These are phyloP conservation scores for Tursiops truncatus DNA, from an alignment of 2,113 vertebrate species.

Conservation along the genomic window DNA sequence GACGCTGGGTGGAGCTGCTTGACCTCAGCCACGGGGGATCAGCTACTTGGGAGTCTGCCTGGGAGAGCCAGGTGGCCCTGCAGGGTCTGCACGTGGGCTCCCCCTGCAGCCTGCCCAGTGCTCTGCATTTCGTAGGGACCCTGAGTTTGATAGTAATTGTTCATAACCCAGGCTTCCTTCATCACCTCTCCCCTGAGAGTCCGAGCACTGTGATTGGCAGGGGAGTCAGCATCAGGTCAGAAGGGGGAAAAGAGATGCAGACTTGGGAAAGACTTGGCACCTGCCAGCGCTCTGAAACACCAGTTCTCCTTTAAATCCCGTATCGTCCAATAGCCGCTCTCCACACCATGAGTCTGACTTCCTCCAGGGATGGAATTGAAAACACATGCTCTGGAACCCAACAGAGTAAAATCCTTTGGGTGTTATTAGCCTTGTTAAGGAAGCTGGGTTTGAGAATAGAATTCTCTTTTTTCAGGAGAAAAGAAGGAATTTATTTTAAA, in stretches of 20 bases:
- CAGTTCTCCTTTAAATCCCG: neutral
- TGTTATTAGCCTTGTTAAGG: neutral
- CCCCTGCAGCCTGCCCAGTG: slow-evolving; percentile 24
- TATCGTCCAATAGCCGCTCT: neutral
- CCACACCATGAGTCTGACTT: neutral
- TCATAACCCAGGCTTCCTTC: neutral
- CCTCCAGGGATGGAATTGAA: neutral
- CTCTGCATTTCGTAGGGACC: neutral
- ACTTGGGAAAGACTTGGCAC: neutral
- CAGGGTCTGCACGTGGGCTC: neutral
- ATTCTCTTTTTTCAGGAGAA: neutral
- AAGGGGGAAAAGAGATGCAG: neutral
- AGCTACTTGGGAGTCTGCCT: neutral
- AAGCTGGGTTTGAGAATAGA: neutral
- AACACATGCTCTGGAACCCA: neutral
- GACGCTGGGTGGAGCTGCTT: neutral
- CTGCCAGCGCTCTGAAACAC: neutral
- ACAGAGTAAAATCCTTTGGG: neutral
- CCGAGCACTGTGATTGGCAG: neutral
- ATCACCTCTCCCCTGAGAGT: neutral
- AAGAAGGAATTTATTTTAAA: slow-evolving; percentile 21
- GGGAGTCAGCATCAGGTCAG: neutral
- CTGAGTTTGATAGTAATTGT: rapidly evolving
- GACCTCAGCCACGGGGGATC: neutral
- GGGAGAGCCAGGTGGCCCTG: rapidly evolving